Evolutionary conservation across 1,140 invertebrate species (phyloP).

Genomic region (Mylabris phalerata): DNA sequence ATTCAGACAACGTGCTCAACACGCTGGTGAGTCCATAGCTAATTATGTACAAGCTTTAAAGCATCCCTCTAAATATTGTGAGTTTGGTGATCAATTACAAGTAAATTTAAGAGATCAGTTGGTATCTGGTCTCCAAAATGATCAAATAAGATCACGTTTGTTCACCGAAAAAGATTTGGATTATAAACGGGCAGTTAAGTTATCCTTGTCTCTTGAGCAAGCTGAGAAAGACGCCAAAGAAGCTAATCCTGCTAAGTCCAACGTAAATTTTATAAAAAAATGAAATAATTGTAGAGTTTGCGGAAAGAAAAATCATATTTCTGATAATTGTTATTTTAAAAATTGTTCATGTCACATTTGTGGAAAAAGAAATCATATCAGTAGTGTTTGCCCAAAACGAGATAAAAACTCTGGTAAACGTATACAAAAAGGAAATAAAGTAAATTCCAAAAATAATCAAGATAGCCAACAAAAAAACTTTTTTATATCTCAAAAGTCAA

Average conservation of each 20-base stretch:
- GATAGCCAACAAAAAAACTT: too few relatives aligned
- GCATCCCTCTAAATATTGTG: not conserved
- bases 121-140: slow-evolving; percentile 6
- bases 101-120: slow-evolving; percentile 25
- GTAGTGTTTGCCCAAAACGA: too few relatives aligned
- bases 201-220: not conserved
- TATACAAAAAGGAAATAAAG: too few relatives aligned
- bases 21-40: not conserved
- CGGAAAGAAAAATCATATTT: too few relatives aligned
- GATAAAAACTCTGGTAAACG: too few relatives aligned
- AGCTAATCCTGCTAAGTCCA: too few relatives aligned
- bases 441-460: too few relatives aligned
- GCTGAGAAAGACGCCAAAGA: not conserved
- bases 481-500: too few relatives aligned
- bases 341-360: not conserved
- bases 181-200: not conserved
- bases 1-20: not conserved
- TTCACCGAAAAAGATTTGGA: not conserved
- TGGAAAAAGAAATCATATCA: not conserved
- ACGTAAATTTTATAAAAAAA: too few relatives aligned
- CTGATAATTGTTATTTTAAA: too few relatives aligned
- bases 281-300: too few relatives aligned
- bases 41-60: not conserved
- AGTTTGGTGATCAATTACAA: slow-evolving; percentile 12
- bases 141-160: not conserved